A percentile compares a stretch with the other conserved stretches of the same genome.
These are phyloP conservation scores for Sympetrum striolatum DNA, from an alignment of 2,888 invertebrate genomes.

Conservation along the genomic window DNA sequence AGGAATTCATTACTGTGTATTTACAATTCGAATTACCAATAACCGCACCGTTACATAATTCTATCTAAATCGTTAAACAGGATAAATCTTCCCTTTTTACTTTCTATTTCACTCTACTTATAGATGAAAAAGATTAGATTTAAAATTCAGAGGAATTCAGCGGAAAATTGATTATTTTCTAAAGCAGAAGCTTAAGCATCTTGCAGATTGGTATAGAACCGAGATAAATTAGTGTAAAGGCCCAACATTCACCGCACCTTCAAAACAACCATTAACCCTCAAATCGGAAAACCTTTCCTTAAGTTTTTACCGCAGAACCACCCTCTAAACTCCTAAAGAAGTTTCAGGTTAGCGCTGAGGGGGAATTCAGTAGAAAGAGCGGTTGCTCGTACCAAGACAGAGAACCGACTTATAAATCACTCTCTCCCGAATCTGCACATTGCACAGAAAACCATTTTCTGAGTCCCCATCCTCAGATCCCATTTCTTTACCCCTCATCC, in stretches of 20 bases:
- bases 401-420: constrained; percentile 36
- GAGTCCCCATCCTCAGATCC: not conserved
- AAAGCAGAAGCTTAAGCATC: too few relatives aligned
- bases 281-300: not conserved
- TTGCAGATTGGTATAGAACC: not conserved
- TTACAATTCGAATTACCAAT: too few relatives aligned
- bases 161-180: too few relatives aligned
- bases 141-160: not conserved
- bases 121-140: too few relatives aligned
- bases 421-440: constrained; percentile 26
- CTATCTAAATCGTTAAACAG: too few relatives aligned
- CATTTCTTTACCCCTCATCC: not conserved
- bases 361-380: not conserved
- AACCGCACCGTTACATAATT: too few relatives aligned
- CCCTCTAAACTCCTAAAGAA: not conserved
- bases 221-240: not conserved
- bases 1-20: too few relatives aligned
- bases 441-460: constrained; percentile 32
- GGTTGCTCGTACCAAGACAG: constrained; percentile 2
- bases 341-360: not conserved
- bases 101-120: too few relatives aligned
- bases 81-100: too few relatives aligned
- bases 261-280: not conserved
- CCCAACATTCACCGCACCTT: not conserved
- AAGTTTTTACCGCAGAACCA: not conserved